Percentiles rank a stretch among this genome's conserved stretches.
phyloP scores from a whole-genome alignment of 2,797 vertebrate genomes.

The Anolis apletophallus region DNA sequence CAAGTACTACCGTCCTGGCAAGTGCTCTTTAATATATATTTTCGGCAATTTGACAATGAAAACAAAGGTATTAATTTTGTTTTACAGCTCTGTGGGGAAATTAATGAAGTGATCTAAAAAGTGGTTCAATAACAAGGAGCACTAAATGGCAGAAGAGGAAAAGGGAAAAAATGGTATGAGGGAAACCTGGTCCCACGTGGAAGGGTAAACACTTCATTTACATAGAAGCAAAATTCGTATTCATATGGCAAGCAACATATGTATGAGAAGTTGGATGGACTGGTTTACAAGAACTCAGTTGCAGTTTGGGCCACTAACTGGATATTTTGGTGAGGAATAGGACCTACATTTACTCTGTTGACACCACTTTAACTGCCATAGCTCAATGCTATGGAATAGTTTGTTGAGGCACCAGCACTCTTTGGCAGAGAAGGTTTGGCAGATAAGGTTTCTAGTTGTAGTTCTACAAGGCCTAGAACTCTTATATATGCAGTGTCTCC shows the following conservation, averaged over 20 bases:
- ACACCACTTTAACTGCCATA: no score
- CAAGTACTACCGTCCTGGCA: slow-evolving; percentile 11
- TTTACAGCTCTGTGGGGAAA: slow-evolving; percentile 50
- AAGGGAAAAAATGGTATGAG: slow-evolving; percentile 24
- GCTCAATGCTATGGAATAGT: no score
- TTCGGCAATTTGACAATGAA: slow-evolving; percentile 35
- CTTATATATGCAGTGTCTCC: no score
- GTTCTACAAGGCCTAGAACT: no score
- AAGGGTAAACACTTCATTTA: not conserved
- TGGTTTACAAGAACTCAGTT: not conserved
- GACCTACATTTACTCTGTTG: no score
- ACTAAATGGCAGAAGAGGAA: slow-evolving; percentile 30
- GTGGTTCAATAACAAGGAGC: slow-evolving; percentile 36
- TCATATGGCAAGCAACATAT: no score
- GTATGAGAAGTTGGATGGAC: no score
- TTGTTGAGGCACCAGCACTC: no score
- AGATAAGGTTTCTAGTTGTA: no score
- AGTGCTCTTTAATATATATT: slow-evolving; percentile 38
- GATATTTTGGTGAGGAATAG: not conserved
- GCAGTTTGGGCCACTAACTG: not conserved
- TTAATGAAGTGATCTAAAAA: slow-evolving; percentile 49
- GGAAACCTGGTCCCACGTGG: slow-evolving; percentile 2
- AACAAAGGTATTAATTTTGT: slow-evolving; percentile 58
- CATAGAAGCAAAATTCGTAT: not conserved
- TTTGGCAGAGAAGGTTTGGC: no score